A percentile compares a stretch with the other conserved stretches of the same genome.
These are phyloP conservation scores for Zelleria hepariella DNA, from an alignment of 2,888 invertebrate species.

Conservation along the genomic window DNA sequence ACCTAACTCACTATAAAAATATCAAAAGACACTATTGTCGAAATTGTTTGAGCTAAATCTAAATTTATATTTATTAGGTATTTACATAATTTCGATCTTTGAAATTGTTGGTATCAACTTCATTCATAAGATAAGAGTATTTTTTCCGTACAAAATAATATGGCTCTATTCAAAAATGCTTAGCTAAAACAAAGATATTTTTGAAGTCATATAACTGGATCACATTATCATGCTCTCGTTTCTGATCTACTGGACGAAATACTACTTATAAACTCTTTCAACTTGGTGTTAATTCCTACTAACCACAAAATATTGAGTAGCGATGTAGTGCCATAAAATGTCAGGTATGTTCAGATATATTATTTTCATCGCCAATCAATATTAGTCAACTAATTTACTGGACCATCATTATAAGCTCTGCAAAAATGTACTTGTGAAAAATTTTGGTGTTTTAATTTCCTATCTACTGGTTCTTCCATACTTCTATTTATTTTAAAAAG, in stretches of 20 bases:
- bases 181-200: too few species aligned
- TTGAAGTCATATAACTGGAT: too few species aligned
- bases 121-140: too few species aligned
- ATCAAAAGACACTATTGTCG: not conserved
- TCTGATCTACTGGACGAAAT: not conserved
- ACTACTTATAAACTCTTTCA: not conserved
- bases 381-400: not conserved
- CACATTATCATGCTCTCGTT: too few species aligned
- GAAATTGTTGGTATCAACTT: not conserved
- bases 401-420: constrained; percentile 1
- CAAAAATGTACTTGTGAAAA: constrained; percentile 35
- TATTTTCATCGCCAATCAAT: not conserved
- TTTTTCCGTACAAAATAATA: too few species aligned
- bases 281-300: not conserved
- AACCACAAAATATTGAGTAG: not conserved
- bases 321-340: not conserved
- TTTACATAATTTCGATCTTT: not conserved
- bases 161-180: not conserved
- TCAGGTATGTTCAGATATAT: not conserved
- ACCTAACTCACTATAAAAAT: not conserved
- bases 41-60: not conserved
- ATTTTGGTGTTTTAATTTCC: constrained; percentile 20
- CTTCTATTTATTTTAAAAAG: constrained; percentile 44
- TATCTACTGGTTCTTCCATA: constrained; percentile 60
- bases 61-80: not conserved